phyloP scores from a whole-genome alignment of 1,140 invertebrate genomes.

The Streblospio benedicti region DNA sequence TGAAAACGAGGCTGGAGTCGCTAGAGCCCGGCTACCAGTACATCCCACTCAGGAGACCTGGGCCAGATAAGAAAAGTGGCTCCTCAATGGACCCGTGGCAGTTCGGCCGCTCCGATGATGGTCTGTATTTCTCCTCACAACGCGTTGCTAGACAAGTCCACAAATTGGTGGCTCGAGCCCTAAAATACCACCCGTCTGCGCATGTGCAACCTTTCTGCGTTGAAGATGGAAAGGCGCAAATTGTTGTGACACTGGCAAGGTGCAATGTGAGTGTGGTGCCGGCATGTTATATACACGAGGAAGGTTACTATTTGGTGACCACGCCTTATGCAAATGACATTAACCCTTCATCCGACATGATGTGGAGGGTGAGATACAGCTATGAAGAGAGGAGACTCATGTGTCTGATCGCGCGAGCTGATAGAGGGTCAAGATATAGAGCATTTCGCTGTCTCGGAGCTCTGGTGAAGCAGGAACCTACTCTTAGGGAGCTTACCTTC shows the following conservation, averaged over 20 bases:
- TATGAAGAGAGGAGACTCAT: background rate
- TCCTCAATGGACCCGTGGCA: background rate
- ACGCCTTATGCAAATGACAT: constrained; percentile 8
- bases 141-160: background rate
- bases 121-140: background rate
- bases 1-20: background rate
- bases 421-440: background rate
- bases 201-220: background rate
- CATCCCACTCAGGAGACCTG: constrained; percentile 1
- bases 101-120: constrained; percentile 9
- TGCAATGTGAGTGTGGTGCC: background rate
- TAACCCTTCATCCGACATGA: constrained; percentile 3
- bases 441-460: constrained; percentile 3
- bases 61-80: background rate
- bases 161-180: background rate
- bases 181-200: background rate
- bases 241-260: background rate
- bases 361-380: background rate
- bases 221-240: background rate
- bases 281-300: background rate
- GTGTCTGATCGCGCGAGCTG: background rate
- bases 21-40: background rate
- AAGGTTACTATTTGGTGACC: background rate
- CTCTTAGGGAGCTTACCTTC: constrained; percentile 2
- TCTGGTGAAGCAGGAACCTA: background rate